Base-by-base conservation (phyloP, 2,113 vertebrate genomes). In the Monopterus albus region DNA sequence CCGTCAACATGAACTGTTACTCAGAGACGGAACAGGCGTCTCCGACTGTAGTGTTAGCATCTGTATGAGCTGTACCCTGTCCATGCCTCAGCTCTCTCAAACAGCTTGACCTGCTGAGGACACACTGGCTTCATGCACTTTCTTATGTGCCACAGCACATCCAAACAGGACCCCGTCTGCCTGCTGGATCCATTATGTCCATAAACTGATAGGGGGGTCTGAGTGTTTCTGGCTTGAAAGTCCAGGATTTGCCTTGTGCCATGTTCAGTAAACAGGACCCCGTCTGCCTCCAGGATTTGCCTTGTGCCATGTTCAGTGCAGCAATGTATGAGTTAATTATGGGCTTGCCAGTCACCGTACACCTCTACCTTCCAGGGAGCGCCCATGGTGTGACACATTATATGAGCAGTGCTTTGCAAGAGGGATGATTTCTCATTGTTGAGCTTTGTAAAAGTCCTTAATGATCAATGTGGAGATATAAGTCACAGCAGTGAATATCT, bases 221-320 rank as follows among this genome's bases (percentile, higher is more conserved):
- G 51, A 63, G 70, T 39, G 43, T 71, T 62, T 89, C 89, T 87
- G 74, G 50, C 75, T 87, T 79, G 75, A 71, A 85, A 73, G 72
- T 31, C 35, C 61, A n/a, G 25, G 42, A 47, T 81, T 83, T 67
- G 49, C 75, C 85, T 82, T 67, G 84, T 85, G 85, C 75, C 88
- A 83, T 75, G 79, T 75, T 72, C 82, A 64, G 29, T 84, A 70
- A 81, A 64, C 65, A n/a, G n/a, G n/a, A n/a, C n/a, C n/a, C n/a
- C n/a, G n/a, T n/a, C n/a, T n/a, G n/a, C n/a, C n/a, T 31, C 35
- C 61, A n/a, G 25, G 42, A 47, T 81, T 83, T 67, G 49, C 75
- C 85, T 82, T 67, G 84, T 85, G 85, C 75, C 88, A 83, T 75
- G 79, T 75, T 72, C 82, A 64, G 29, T 84, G 72, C 79, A 64